phyloP scores from a whole-genome alignment of 1,140 invertebrate genomes.

The Bicyclus anynana region DNA sequence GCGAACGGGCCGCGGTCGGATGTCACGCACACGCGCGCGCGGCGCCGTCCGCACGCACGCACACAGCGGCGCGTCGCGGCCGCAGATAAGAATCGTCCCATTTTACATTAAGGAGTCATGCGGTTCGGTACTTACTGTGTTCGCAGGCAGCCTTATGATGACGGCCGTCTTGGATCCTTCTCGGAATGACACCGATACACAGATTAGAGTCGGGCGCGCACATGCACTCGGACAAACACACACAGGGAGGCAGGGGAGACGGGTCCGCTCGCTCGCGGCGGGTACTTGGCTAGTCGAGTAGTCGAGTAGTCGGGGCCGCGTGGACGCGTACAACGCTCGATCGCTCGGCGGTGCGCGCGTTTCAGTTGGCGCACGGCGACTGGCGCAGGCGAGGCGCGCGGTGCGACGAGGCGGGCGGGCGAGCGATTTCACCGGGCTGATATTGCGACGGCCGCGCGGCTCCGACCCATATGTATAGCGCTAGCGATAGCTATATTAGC shows the following conservation, averaged over 20 bases:
- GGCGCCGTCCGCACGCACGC: constrained; percentile 37
- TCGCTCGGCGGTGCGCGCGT: constrained; percentile 71
- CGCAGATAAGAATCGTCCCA: constrained; percentile 74
- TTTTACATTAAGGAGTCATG: constrained; percentile 70
- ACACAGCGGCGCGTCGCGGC: constrained; percentile 39
- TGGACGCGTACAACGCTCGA: constrained; percentile 56
- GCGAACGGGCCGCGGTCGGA: constrained; percentile 42
- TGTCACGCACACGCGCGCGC: constrained; percentile 50
- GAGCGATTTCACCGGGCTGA: constrained; percentile 74
- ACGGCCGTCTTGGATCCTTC: constrained; percentile 68
- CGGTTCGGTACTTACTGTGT: constrained; percentile 68
- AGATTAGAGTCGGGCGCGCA: constrained; percentile 47
- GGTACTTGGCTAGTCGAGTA: no score
- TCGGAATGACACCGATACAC: constrained; percentile 46
- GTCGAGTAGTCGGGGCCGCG: constrained; percentile 31
- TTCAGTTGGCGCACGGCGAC: constrained; percentile 74
- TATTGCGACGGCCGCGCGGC: constrained; percentile 63
- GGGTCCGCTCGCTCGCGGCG: no score
- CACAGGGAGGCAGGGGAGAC: constrained; percentile 26
- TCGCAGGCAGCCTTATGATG: constrained; percentile 73
- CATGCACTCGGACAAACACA: constrained; percentile 54
- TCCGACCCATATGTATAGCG: constrained; percentile 68
- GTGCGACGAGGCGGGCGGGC: constrained; percentile 65
- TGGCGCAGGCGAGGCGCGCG: constrained; percentile 69
- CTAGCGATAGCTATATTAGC: constrained; percentile 20